Conservation (phyloP, 1,140 invertebrate species). For the Cryptotermes secundus region DNA sequence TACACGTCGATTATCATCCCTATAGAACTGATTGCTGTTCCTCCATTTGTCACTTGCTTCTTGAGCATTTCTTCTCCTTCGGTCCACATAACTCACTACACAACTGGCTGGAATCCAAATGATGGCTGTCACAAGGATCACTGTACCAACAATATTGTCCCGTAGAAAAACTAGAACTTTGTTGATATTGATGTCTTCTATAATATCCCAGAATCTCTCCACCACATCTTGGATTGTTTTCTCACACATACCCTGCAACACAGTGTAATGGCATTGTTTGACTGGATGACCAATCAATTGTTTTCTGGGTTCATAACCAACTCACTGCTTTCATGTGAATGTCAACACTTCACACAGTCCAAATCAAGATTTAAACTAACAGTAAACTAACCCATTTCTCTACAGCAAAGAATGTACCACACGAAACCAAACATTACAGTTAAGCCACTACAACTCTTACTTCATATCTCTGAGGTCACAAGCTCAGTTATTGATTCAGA, state of each 20-base stretch:
- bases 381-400: background rate
- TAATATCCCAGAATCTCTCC: slow-evolving; percentile 94
- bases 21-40: slow-evolving; percentile 60
- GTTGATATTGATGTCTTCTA: slow-evolving; percentile 94
- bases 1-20: slow-evolving; percentile 57
- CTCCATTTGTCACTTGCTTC: slow-evolving; percentile 59
- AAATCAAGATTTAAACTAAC: background rate
- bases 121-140: slow-evolving; percentile 83
- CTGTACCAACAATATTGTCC: slow-evolving; percentile 88
- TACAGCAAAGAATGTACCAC: too few relatives aligned
- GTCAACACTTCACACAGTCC: too few relatives aligned
- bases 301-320: background rate
- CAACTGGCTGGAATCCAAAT: slow-evolving; percentile 90
- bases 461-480: too few relatives aligned
- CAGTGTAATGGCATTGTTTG: background rate
- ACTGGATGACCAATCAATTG: background rate
- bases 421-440: too few relatives aligned
- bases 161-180: slow-evolving; percentile 83
- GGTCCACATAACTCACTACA: slow-evolving; percentile 77
- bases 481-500: too few relatives aligned
- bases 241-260: slow-evolving; percentile 80
- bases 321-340: too few relatives aligned
- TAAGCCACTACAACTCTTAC: too few relatives aligned
- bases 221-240: slow-evolving; percentile 94
- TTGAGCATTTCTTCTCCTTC: slow-evolving; percentile 58